A percentile compares a stretch with the other conserved stretches of the same genome.
phyloP scores from a whole-genome alignment of 1,140 invertebrate genomes.

The Chymomyza costata region DNA sequence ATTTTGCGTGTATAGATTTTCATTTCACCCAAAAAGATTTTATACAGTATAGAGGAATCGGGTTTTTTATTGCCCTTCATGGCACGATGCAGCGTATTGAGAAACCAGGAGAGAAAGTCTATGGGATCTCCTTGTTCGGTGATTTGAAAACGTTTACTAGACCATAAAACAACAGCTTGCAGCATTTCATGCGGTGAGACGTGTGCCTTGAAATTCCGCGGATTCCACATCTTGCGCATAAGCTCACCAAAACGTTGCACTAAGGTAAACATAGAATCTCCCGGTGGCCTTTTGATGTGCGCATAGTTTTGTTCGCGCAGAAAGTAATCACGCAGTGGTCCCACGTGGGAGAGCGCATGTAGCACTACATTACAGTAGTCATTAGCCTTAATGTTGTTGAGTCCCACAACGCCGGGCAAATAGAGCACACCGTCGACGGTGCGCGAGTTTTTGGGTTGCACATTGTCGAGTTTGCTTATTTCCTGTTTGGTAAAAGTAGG shows the following conservation, averaged over 20 bases:
- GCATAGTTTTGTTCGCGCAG: conserved; percentile 95
- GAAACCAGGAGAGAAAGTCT: conserved; percentile 97
- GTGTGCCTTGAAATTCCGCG: conserved; percentile 98
- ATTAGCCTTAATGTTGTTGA: conserved; percentile 99
- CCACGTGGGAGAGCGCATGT: conserved; percentile 96
- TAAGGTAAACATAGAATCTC: conserved; percentile 92
- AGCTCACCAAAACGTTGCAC: conserved; percentile 98
- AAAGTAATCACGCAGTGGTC: conserved; percentile 96
- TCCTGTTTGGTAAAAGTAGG: conserved; percentile 91
- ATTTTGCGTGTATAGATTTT: conserved; percentile 95
- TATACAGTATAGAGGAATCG: conserved; percentile 93
- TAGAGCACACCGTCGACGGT: conserved; percentile 97
- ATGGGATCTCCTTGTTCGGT: conserved; percentile 99
- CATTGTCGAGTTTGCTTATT: conserved; percentile 86
- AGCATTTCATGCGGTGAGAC: conserved; percentile 99
- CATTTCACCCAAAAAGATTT: conserved; percentile 97
- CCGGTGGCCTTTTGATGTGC: conserved; percentile 91
- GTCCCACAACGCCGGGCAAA: conserved; percentile 95
- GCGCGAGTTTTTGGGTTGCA: conserved; percentile 89
- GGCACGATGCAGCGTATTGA: conserved; percentile 94
- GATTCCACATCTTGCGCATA: conserved; percentile 99
- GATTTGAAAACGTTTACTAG: conserved; percentile 98
- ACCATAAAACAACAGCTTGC: conserved; percentile 98
- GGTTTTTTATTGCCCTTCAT: conserved; percentile 91
- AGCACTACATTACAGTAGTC: conserved; percentile 99